These are phyloP conservation scores for Zelostemma sp. DNA, from an alignment of 1,140 invertebrate genomes.

Conservation along the genomic window DNA sequence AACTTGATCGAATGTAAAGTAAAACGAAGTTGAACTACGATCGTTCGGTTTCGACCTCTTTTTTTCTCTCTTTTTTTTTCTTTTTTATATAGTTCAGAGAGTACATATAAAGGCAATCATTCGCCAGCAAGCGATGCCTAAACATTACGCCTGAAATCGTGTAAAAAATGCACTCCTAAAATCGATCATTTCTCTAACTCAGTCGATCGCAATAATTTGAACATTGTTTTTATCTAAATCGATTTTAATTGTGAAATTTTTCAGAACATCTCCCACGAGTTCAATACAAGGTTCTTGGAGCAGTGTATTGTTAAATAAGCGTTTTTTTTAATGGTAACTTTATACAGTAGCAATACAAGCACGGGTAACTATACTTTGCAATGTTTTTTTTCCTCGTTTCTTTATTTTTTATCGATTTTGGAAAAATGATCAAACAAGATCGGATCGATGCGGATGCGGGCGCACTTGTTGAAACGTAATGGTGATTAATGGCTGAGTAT, in stretches of 20 bases:
- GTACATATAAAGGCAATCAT: slow-evolving; percentile 48
- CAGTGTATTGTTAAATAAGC: slow-evolving; percentile 16
- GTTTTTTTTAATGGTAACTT: slow-evolving; percentile 9
- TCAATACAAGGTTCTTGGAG: slow-evolving; percentile 20
- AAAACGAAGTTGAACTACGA: too few species aligned
- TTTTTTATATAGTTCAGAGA: slow-evolving; percentile 19
- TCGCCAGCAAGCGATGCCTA: slow-evolving; percentile 51
- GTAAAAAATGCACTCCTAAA: slow-evolving; percentile 33
- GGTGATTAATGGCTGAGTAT: slow-evolving; percentile 58
- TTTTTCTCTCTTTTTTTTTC: background rate
- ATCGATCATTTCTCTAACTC: slow-evolving; percentile 8
- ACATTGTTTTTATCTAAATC: slow-evolving; percentile 3
- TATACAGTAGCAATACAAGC: slow-evolving; percentile 31
- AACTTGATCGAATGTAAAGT: too few species aligned
- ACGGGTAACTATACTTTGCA: slow-evolving; percentile 6
- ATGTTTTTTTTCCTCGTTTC: background rate
- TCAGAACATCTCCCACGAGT: slow-evolving; percentile 9
- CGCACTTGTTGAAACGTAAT: slow-evolving; percentile 52
- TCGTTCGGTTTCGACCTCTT: too few species aligned
- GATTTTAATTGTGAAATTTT: slow-evolving; percentile 17
- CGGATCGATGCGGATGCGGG: slow-evolving; percentile 28
- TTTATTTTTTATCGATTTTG: background rate
- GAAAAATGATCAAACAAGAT: slow-evolving; percentile 21
- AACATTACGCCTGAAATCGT: slow-evolving; percentile 42
- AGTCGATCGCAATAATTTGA: background rate